These are phyloP conservation scores for Mystacornis crossleyi DNA, from an alignment of 2,113 vertebrate species.

Conservation along the genomic window DNA sequence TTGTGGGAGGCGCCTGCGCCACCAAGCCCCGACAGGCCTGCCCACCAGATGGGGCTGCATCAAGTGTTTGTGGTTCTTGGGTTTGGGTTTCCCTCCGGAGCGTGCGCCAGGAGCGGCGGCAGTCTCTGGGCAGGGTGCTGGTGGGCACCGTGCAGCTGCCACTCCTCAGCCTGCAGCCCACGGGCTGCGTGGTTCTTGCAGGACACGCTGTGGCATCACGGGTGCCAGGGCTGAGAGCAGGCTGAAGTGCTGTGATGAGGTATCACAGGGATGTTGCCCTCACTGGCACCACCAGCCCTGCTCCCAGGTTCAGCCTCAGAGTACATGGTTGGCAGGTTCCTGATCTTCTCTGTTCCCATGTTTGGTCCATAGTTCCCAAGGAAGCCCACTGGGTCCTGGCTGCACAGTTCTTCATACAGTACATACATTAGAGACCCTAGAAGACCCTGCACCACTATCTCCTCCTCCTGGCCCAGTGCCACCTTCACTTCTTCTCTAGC, in stretches of 20 bases:
- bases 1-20: constrained; percentile 95
- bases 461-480: constrained; percentile 41
- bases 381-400: constrained; percentile 32
- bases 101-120: neutral
- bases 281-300: neutral
- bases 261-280: constrained; percentile 13
- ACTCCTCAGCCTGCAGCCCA: neutral
- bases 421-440: constrained; percentile 62
- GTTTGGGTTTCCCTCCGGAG: neutral
- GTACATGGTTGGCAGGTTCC: constrained; percentile 13
- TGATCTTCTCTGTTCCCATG: constrained; percentile 46
- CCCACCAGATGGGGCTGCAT: constrained; percentile 59
- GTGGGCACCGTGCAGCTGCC: fast-evolving
- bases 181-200: neutral
- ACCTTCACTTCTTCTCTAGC: constrained; percentile 85
- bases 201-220: neutral
- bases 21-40: constrained; percentile 74
- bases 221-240: neutral
- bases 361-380: constrained; percentile 57
- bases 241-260: neutral
- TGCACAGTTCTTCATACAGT: constrained; percentile 62
- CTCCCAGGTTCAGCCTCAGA: constrained; percentile 20
- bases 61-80: constrained; percentile 65
- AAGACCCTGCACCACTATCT: constrained; percentile 54
- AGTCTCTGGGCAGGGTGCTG: neutral